Base-by-base conservation (phyloP, 2,113 vertebrate genomes). In the Macquaria ambigua region DNA sequence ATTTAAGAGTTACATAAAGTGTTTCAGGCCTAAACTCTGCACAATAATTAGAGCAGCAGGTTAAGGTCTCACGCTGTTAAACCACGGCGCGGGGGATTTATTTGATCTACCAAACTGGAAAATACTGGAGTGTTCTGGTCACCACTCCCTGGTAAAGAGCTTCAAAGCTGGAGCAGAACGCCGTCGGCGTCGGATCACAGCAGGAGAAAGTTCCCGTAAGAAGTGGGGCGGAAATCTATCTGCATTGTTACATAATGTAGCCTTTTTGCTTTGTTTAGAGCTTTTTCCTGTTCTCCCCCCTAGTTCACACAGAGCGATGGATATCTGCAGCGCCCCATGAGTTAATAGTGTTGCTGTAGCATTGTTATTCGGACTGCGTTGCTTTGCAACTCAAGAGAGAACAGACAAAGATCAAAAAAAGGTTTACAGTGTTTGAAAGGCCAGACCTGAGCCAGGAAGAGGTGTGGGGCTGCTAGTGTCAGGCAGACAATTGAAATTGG, bases 361-460 rank as follows among this genome's bases (percentile, higher is more conserved):
- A 1, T 16, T 50, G 48, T 52, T 20, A 20, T 20, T 53, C 8
- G 52, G 52, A 21, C 52, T 8, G 2, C 7, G 52, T 53, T 8
- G 52, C 50, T 20, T 52, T 52, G 50, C 48, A 6, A 52, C 43
- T 28, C 1, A 8, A 56, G 31, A 9, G 43, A 63, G n/a, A 73
- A 52, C n/a, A 68, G 5, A 58, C 15, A 64, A 50, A 76, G 52
- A 55, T 68, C 0, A 62, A 69, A 9, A 25, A 31, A 75, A 55
- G 20, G 2, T 68, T 58, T 5, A 7, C 16, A 56, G 8, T 58
- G 73, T 79, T 78, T 75, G 5, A 58, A 68, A 74, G n/a, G 23
- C 70, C 14, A 28, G 37, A 23, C 10, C 74, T 37, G 11, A 84
- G 59, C 3, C 82, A 86, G 90, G 88, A 91, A 91, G 77, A 76